These are phyloP conservation scores for Clangula hyemalis DNA, from an alignment of 2,797 vertebrate species.

Conservation along the genomic window DNA sequence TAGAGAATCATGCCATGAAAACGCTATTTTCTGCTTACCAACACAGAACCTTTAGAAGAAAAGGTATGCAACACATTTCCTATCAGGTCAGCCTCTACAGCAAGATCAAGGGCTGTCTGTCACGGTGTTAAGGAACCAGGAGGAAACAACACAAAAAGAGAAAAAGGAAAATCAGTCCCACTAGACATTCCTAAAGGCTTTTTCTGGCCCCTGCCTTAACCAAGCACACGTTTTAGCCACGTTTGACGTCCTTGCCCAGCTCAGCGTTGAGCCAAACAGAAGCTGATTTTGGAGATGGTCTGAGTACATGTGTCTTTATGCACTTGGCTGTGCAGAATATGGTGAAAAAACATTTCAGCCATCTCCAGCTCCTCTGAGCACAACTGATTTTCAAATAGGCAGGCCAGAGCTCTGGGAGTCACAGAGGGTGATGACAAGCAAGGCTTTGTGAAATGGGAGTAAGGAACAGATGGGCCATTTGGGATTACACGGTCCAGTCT, in stretches of 20 bases:
- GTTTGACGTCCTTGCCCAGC: conserved; percentile 35
- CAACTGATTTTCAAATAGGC: not conserved
- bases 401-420: not conserved
- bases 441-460: not conserved
- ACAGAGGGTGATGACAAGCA: not conserved
- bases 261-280: conserved; percentile 52
- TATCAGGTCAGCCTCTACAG: not conserved
- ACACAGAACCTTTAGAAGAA: not conserved
- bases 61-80: not conserved
- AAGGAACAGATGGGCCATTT: not conserved
- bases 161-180: not conserved
- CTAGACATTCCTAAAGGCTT: conserved; percentile 51
- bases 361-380: not conserved
- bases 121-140: not conserved
- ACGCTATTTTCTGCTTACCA: not conserved
- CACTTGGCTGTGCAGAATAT: not conserved
- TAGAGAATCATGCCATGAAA: not conserved
- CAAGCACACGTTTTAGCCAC: not conserved
- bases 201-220: conserved; percentile 53
- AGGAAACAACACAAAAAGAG: not conserved
- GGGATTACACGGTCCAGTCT: not conserved
- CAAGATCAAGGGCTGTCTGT: not conserved
- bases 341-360: not conserved
- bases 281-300: conserved; percentile 61
- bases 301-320: conserved; percentile 8